Conservation (phyloP, 2,888 invertebrate species). For the Phaedon cochleariae region DNA sequence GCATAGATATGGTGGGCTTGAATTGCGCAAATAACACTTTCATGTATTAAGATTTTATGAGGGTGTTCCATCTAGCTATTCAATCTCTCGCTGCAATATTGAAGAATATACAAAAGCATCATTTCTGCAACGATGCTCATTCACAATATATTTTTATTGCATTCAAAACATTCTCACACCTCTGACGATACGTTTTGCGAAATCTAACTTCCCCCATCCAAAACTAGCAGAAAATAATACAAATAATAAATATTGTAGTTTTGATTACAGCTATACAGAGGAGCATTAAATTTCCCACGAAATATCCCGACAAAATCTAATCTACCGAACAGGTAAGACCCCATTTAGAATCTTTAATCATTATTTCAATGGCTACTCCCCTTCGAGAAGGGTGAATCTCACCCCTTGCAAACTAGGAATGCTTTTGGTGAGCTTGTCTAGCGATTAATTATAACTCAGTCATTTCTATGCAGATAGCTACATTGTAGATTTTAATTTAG, state of each 20-base stretch:
- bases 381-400: conserved; percentile 27
- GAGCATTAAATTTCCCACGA: conserved; percentile 42
- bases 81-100: too few relatives aligned
- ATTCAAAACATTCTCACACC: conserved; percentile 34
- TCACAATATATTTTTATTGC: background rate
- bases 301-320: conserved; percentile 36
- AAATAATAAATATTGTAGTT: conserved; percentile 31
- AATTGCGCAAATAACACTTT: too few relatives aligned
- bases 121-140: too few relatives aligned
- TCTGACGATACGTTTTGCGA: conserved; percentile 32
- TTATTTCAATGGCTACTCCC: conserved; percentile 36
- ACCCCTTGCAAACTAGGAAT: conserved; percentile 22
- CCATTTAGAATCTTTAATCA: conserved; percentile 43
- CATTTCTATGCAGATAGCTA: background rate
- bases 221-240: conserved; percentile 33
- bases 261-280: conserved; percentile 21
- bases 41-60: too few relatives aligned
- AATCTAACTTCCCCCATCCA: conserved; percentile 31
- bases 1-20: too few relatives aligned
- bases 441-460: conserved; percentile 17
- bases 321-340: conserved; percentile 40
- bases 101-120: too few relatives aligned
- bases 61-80: too few relatives aligned
- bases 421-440: conserved; percentile 31
- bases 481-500: background rate